A percentile compares a stretch with the other conserved stretches of the same genome.
phyloP scores from a whole-genome alignment of 1,140 invertebrate species.

The Sarcophaga bullata region DNA sequence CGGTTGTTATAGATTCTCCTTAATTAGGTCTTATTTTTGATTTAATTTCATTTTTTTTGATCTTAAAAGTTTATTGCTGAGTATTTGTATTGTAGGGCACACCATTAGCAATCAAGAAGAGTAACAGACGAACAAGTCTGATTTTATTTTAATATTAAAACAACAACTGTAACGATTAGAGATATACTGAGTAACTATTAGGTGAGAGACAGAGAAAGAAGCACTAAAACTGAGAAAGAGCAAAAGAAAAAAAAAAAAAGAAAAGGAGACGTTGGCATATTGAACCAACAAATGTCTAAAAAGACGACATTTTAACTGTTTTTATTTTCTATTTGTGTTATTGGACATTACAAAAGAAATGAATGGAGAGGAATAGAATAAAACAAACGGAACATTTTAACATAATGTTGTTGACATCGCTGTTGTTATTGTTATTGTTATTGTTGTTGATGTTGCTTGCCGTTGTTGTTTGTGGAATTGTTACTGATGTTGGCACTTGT shows the following conservation, averaged over 20 bases:
- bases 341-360: not conserved
- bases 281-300: conserved; percentile 22
- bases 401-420: not conserved
- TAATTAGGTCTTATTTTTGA: too few species aligned
- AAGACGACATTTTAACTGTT: conserved; percentile 23
- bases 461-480: not conserved
- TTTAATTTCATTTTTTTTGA: too few species aligned
- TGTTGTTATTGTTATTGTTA: not conserved
- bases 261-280: not conserved
- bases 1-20: too few species aligned
- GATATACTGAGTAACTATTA: not conserved
- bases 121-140: too few species aligned
- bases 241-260: too few species aligned
- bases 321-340: not conserved
- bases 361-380: not conserved
- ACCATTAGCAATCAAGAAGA: too few species aligned
- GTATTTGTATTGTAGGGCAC: too few species aligned
- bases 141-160: too few species aligned
- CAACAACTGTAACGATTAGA: too few species aligned
- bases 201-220: not conserved
- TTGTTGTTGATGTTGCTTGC: not conserved
- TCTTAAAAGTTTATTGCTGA: too few species aligned
- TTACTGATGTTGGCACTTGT: conserved; percentile 15
- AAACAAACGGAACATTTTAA: conserved; percentile 17
- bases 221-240: not conserved